These are phyloP conservation scores for Tangachromis dhanisi DNA, from an alignment of 2,113 vertebrate species.

Conservation along the genomic window DNA sequence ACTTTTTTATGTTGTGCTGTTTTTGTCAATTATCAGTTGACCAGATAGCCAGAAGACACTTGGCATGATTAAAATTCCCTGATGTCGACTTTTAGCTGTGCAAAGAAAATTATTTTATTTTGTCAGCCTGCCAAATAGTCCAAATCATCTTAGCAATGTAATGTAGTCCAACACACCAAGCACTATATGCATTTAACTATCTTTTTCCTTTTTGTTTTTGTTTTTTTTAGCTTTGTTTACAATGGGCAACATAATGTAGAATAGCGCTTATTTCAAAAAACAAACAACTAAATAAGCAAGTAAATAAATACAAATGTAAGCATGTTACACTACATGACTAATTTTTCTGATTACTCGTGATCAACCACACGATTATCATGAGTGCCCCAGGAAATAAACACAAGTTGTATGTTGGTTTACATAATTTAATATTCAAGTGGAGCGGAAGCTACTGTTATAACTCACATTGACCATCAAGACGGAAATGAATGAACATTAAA, in stretches of 20 bases:
- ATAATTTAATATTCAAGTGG: slow-evolving; percentile 11
- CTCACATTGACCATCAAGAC: background rate
- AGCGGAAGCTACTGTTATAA: background rate
- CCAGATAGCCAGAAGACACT: background rate
- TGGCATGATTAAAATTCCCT: background rate
- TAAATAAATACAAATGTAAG: background rate
- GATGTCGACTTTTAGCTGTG: background rate
- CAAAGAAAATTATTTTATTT: background rate
- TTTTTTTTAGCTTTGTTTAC: background rate
- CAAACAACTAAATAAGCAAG: background rate
- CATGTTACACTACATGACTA: background rate
- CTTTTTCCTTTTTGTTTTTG: fast-evolving
- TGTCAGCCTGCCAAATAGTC: background rate
- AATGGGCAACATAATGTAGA: background rate
- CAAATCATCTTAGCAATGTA: background rate
- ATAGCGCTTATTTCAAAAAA: background rate
- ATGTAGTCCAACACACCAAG: background rate
- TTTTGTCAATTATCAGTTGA: background rate
- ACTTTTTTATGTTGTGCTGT: background rate
- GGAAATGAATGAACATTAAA: background rate
- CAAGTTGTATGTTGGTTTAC: slow-evolving; percentile 14
- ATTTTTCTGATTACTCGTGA: background rate
- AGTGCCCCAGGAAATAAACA: background rate
- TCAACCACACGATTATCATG: background rate
- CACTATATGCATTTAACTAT: too few relatives aligned